Base-by-base conservation (phyloP, 2,797 vertebrate species). In the Typhlichthys eigenmanni region DNA sequence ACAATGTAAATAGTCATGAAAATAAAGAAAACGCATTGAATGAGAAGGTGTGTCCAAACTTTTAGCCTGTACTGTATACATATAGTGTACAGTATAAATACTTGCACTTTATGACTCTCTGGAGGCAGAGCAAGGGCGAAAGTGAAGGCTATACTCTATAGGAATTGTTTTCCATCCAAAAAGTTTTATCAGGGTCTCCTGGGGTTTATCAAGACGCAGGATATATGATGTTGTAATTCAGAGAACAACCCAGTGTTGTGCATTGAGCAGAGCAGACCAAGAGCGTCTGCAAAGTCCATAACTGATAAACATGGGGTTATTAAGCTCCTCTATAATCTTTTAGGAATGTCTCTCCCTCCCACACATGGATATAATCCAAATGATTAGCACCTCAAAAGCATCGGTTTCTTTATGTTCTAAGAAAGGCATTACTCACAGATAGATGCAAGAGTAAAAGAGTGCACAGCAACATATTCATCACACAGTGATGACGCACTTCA, bases 271-370 rank as follows among this genome's bases (percentile, higher is more conserved):
- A 48, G 75, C 82, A 81, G 75, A 87, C 72, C 53, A 65, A 1
- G 51, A 82, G 59, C 9, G 29, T 85, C 87, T 91, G 90, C 45
- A 60, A 87, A 87, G 83, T 74, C 72, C 82, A 89, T 88, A 80
- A 85, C 64, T 58, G 71, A 84, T 86, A 83, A 75, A 68, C 83
- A 66, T 53, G 68, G 73, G 69, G 83, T 72, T 74, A 78, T 79
- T 79, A 88, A 76, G 68, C 38, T 68, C 68, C 76, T 16, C 73
- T 75, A 84, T 86, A 80, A 88, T 85, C 75, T 43, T 13, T 54
- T 54, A 64, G 86, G 81, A 89, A 86, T 87, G 81, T 84, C 53
- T 69, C 71, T 79, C 85, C 86, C 80, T 85, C 86, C 34, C 53
- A 81, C 62, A 3, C 64, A 78, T 48, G 47, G 77, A 80, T 67